Evolutionary conservation across 2,113 vertebrate species (phyloP).

Genomic region (Chamaea fasciata): DNA sequence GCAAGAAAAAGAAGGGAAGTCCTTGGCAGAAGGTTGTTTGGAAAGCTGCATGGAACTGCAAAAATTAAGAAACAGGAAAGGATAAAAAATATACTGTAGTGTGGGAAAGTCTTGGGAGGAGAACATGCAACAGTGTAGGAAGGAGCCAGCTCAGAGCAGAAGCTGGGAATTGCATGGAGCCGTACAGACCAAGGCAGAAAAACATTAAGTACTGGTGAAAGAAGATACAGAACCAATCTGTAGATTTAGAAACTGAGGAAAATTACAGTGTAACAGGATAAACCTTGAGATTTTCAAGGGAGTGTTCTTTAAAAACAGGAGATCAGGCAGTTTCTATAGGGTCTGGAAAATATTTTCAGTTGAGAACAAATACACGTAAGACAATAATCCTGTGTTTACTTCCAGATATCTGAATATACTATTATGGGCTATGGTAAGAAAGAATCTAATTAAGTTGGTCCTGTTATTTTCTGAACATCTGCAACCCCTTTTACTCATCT

Average conservation of each 20-base stretch:
- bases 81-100: neutral
- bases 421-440: neutral
- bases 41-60: neutral
- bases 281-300: neutral
- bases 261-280: neutral
- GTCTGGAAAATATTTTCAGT: neutral
- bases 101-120: neutral
- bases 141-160: neutral
- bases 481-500: neutral
- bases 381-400: neutral
- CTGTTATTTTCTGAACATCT: neutral
- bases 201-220: neutral
- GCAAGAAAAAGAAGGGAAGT: neutral
- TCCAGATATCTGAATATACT: neutral
- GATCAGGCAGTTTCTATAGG: neutral
- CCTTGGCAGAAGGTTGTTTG: neutral
- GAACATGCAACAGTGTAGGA: neutral
- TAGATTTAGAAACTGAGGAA: neutral
- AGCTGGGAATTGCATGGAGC: neutral
- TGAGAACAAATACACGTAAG: neutral
- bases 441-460: neutral
- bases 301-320: neutral
- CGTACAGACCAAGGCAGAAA: neutral
- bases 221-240: neutral
- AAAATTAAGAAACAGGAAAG: neutral